A percentile compares a stretch with the other conserved stretches of the same genome.
Conservation (phyloP, 2,888 invertebrate species). For the Lepidochitona cinerea region DNA sequence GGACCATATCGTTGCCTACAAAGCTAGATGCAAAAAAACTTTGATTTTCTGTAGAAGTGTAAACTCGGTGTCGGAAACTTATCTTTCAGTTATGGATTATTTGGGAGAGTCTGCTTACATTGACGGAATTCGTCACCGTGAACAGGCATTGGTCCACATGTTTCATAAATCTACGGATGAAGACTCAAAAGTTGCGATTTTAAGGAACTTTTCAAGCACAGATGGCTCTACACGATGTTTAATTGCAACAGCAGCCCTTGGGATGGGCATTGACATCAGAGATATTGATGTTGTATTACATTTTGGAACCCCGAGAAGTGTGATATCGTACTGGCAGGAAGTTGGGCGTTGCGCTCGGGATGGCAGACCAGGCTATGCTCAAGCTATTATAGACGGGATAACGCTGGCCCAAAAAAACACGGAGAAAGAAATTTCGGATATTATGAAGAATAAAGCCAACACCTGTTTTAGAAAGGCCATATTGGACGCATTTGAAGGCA, state of each 20-base stretch:
- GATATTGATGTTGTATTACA: conserved; percentile 15
- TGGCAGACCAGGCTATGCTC: conserved; percentile 15
- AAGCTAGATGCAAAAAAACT: conserved; percentile 18
- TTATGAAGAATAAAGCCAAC: conserved; percentile 7
- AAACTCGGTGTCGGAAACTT: conserved; percentile 27
- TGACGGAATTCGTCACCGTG: conserved; percentile 13
- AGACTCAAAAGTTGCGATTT: conserved; percentile 29
- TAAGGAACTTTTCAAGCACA: conserved; percentile 11
- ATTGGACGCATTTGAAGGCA: neutral
- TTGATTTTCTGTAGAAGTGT: conserved; percentile 32
- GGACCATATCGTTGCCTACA: conserved; percentile 19
- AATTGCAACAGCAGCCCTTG: conserved; percentile 29
- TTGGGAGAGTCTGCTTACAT: conserved; percentile 22
- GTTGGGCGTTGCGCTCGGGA: conserved; percentile 28
- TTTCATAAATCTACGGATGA: conserved; percentile 30
- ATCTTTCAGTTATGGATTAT: conserved; percentile 21
- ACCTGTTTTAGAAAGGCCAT: conserved; percentile 16
- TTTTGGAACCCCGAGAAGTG: conserved; percentile 24
- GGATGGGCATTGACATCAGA: conserved; percentile 32
- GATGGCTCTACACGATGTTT: conserved; percentile 23
- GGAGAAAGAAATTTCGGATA: conserved; percentile 12
- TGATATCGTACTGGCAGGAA: conserved; percentile 34
- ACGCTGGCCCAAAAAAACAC: conserved; percentile 22
- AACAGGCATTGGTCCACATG: conserved; percentile 31
- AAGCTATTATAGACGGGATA: conserved; percentile 19